These are phyloP conservation scores for Sialis fuliginosa DNA, from an alignment of 2,888 invertebrate genomes.

Conservation along the genomic window DNA sequence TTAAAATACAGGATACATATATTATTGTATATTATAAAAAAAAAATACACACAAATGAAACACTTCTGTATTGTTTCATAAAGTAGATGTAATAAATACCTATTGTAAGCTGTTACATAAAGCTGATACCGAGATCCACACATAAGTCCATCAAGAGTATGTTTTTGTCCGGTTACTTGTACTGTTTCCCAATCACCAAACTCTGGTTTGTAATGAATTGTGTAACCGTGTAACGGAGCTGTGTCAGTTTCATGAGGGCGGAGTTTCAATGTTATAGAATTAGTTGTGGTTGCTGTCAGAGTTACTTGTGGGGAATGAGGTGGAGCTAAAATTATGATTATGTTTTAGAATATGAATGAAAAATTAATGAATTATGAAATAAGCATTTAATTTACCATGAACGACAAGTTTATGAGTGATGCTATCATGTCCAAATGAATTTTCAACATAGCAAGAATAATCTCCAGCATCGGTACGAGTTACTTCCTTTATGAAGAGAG, in stretches of 20 bases:
- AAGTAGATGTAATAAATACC: slow-evolving; percentile 28
- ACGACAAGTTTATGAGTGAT: slow-evolving; percentile 81
- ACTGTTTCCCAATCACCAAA: slow-evolving; percentile 88
- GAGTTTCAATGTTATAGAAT: slow-evolving; percentile 53
- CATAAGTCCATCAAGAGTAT: slow-evolving; percentile 71
- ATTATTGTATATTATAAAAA: too few species aligned
- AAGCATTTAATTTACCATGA: slow-evolving; percentile 34
- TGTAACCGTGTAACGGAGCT: slow-evolving; percentile 83
- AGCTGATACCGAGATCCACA: slow-evolving; percentile 91
- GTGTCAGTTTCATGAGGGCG: slow-evolving; percentile 59
- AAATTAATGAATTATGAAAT: background rate
- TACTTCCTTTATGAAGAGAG: slow-evolving; percentile 76
- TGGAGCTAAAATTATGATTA: slow-evolving; percentile 29
- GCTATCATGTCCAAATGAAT: slow-evolving; percentile 81
- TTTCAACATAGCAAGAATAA: slow-evolving; percentile 85
- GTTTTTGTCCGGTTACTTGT: slow-evolving; percentile 55
- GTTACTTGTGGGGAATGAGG: slow-evolving; percentile 61
- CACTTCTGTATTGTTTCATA: background rate
- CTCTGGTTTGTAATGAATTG: slow-evolving; percentile 83
- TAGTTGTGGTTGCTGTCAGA: slow-evolving; percentile 56
- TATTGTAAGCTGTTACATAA: slow-evolving; percentile 83
- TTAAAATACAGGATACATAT: background rate
- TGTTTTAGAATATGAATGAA: background rate
- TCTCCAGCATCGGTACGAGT: slow-evolving; percentile 83
- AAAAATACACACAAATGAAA: background rate